phyloP scores from a whole-genome alignment of 2,797 vertebrate genomes.

The Diglossa cyanea region DNA sequence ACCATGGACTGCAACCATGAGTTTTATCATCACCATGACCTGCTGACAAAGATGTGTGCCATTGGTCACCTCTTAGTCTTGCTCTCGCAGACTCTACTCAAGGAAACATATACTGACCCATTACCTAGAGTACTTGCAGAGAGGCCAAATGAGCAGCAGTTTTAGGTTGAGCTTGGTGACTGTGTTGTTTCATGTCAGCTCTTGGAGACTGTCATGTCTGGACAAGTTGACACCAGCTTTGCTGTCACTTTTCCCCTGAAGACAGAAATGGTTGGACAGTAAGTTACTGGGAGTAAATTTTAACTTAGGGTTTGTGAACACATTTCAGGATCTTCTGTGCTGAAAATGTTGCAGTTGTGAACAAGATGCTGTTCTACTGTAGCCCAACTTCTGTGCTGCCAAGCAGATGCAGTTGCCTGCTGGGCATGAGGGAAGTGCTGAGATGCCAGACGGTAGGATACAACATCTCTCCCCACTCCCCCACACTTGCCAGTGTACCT shows the following conservation, averaged over 20 bases:
- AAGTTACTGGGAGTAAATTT: neutral
- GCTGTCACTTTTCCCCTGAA: neutral
- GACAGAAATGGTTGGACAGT: neutral
- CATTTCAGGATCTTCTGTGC: neutral
- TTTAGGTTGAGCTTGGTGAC: rapidly evolving
- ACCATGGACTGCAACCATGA: neutral
- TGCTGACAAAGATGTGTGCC: neutral
- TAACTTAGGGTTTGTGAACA: neutral
- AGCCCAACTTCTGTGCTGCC: neutral
- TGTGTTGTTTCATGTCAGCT: neutral
- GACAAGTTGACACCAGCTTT: neutral
- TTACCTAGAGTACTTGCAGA: neutral
- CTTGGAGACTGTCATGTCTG: rapidly evolving
- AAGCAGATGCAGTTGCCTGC: neutral
- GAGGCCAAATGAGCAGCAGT: rapidly evolving
- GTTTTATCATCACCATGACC: neutral
- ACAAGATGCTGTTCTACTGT: neutral
- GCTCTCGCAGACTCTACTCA: neutral
- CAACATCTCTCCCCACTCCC: neutral
- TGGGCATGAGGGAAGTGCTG: neutral
- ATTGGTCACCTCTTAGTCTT: neutral
- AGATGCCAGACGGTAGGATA: neutral
- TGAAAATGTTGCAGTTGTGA: neutral
- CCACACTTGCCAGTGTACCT: neutral
- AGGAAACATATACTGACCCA: neutral